A percentile compares a stretch with the other conserved stretches of the same genome.
phyloP scores from a whole-genome alignment of 2,888 invertebrate species.

The Plagodis pulveraria region DNA sequence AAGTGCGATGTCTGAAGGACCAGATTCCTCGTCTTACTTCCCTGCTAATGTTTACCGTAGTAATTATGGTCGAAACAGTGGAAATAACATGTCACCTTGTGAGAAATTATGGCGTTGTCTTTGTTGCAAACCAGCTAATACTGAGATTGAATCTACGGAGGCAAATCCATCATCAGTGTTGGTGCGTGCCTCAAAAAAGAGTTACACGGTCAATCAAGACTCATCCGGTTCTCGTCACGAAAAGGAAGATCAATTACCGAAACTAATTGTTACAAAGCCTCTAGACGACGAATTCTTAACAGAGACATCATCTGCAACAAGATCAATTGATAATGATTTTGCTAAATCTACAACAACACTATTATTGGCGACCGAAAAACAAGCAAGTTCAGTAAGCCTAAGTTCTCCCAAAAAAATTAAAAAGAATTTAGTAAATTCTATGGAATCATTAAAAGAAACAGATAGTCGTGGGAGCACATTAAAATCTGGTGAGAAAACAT shows the following conservation, averaged over 20 bases:
- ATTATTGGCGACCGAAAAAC: constrained; percentile 60
- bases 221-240: constrained; percentile 28
- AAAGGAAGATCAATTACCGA: constrained; percentile 39
- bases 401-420: constrained; percentile 30
- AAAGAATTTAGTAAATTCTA: constrained; percentile 39
- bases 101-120: constrained; percentile 53
- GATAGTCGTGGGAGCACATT: constrained; percentile 59
- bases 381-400: constrained; percentile 51
- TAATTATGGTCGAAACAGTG: constrained; percentile 40
- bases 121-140: constrained; percentile 53
- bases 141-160: constrained; percentile 51
- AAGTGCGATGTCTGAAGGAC: constrained; percentile 39
- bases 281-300: constrained; percentile 40
- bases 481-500: constrained; percentile 78
- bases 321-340: constrained; percentile 54
- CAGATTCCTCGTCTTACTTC: constrained; percentile 49
- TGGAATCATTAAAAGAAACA: constrained; percentile 46
- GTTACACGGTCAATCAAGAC: constrained; percentile 62
- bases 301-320: constrained; percentile 44
- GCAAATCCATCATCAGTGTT: constrained; percentile 63
- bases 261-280: constrained; percentile 45
- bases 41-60: constrained; percentile 64
- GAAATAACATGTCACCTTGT: constrained; percentile 47
- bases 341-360: constrained; percentile 63
- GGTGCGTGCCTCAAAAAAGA: constrained; percentile 59